Percentiles rank a stretch among this genome's conserved stretches.
phyloP scores from a whole-genome alignment of 2,888 invertebrate genomes.

The Portevinia maculata region DNA sequence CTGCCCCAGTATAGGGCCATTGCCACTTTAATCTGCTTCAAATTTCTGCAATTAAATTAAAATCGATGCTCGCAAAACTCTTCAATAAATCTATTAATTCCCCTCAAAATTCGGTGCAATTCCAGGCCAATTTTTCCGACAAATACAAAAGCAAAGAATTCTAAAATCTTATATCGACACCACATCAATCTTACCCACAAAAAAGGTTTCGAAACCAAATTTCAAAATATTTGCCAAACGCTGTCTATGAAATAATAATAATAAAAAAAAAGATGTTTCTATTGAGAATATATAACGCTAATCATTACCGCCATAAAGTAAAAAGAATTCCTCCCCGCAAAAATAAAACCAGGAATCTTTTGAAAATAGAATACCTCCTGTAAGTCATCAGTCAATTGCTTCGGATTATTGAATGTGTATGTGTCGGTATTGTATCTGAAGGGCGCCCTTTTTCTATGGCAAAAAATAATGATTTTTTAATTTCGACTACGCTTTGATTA shows the following conservation, averaged over 20 bases:
- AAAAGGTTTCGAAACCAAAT: neutral
- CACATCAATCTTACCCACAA: conserved; percentile 25
- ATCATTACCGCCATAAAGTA: conserved; percentile 27
- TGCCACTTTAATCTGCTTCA: too few relatives aligned
- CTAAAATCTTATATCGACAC: conserved; percentile 6
- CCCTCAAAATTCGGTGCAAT: too few relatives aligned
- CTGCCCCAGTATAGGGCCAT: too few relatives aligned
- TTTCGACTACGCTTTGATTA: conserved; percentile 42
- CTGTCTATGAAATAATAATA: neutral
- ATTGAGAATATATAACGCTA: conserved; percentile 12
- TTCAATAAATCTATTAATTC: too few relatives aligned
- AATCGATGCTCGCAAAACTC: too few relatives aligned
- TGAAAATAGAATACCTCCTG: conserved; percentile 20
- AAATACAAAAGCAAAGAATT: conserved; percentile 10
- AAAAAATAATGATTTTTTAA: conserved; percentile 35
- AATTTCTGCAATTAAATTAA: too few relatives aligned
- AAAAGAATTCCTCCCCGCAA: neutral
- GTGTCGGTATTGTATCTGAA: conserved; percentile 8
- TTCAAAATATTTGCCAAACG: conserved; percentile 1
- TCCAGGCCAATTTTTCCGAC: too few relatives aligned
- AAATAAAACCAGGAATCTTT: neutral
- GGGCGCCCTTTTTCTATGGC: conserved; percentile 1
- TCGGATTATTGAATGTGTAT: neutral
- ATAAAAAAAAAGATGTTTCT: conserved; percentile 4
- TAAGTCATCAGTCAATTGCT: conserved; percentile 50